Evolutionary conservation across 2,113 vertebrate species (phyloP).

Genomic region (Pagrus major): DNA sequence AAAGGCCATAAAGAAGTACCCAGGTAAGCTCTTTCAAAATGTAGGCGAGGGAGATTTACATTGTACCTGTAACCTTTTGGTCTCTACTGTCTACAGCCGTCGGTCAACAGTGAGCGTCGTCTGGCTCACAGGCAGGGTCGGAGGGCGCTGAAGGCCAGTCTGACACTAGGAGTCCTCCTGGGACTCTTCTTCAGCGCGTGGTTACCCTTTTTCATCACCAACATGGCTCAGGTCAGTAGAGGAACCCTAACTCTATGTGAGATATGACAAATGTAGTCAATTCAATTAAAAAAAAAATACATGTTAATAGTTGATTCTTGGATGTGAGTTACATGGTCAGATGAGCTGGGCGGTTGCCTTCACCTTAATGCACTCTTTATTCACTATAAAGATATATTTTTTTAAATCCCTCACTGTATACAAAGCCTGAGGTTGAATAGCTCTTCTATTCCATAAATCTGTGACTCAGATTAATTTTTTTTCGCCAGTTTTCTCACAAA

Average conservation of each 20-base stretch:
- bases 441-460: constrained; percentile 7
- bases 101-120: constrained; percentile 85
- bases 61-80: neutral
- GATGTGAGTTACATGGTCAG: neutral
- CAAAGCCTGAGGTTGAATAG: neutral
- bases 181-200: constrained; percentile 97
- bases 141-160: constrained; percentile 94
- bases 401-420: neutral
- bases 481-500: constrained; percentile 22
- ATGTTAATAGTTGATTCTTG: too few relatives aligned
- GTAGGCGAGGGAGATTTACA: neutral
- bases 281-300: neutral
- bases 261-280: neutral
- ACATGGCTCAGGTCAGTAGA: constrained; percentile 91
- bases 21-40: neutral
- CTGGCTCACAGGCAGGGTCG: constrained; percentile 91
- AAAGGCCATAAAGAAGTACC: neutral
- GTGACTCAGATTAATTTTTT: constrained; percentile 38
- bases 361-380: neutral
- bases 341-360: neutral
- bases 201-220: constrained; percentile 96
- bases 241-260: neutral
- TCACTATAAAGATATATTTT: neutral
- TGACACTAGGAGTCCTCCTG: constrained; percentile 94
- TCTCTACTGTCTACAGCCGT: constrained; percentile 64